Conservation (phyloP, 2,888 invertebrate genomes). For the Cheilosia soror region DNA sequence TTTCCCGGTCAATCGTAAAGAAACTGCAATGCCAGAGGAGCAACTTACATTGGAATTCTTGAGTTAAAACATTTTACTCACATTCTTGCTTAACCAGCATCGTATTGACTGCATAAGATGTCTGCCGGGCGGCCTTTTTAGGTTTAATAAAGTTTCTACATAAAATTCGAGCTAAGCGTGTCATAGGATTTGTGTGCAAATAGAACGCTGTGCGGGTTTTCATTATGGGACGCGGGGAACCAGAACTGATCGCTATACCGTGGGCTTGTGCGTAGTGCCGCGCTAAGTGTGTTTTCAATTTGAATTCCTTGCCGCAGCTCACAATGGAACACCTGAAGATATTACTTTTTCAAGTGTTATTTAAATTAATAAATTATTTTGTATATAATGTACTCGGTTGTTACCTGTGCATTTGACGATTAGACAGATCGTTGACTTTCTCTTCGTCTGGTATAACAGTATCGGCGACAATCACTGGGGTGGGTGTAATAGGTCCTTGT, state of each 20-base stretch:
- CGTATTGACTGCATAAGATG: conserved; percentile 91
- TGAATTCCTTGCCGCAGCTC: conserved; percentile 98
- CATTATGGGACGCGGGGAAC: conserved; percentile 96
- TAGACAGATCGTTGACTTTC: conserved; percentile 83
- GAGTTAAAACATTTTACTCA: conserved; percentile 82
- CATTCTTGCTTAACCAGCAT: conserved; percentile 95
- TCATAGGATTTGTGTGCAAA: conserved; percentile 95
- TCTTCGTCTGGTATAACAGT: conserved; percentile 84
- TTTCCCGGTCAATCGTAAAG: conserved; percentile 85
- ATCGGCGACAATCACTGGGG: conserved; percentile 63
- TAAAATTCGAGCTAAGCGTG: conserved; percentile 93
- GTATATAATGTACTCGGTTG: background rate
- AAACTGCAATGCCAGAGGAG: conserved; percentile 83
- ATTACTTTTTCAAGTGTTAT: background rate
- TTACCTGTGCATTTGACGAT: conserved; percentile 83
- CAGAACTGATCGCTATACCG: conserved; percentile 88
- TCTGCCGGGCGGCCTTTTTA: conserved; percentile 94
- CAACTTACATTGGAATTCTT: background rate
- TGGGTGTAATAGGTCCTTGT: conserved; percentile 76
- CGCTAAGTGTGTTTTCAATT: conserved; percentile 96
- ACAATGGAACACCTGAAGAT: conserved; percentile 92
- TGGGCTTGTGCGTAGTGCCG: conserved; percentile 97
- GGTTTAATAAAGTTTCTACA: conserved; percentile 93
- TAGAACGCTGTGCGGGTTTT: conserved; percentile 98
- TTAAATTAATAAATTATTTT: background rate